These are phyloP conservation scores for Cephus sareptanus DNA, from an alignment of 2,888 invertebrate genomes.

Conservation along the genomic window DNA sequence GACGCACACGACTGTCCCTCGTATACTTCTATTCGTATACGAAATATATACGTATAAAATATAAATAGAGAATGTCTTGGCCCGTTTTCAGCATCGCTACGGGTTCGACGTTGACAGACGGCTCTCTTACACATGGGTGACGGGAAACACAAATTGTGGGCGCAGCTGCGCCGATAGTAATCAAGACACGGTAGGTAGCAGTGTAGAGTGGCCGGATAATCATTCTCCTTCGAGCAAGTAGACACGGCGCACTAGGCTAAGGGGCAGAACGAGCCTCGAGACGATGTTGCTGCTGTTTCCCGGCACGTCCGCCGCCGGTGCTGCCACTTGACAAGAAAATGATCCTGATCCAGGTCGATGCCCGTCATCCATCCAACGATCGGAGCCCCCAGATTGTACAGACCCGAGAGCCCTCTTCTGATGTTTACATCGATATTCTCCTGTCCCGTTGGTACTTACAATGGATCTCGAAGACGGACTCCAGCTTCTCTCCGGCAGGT, in stretches of 20 bases:
- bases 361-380: conserved; percentile 14
- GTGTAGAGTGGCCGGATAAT: conserved; percentile 49
- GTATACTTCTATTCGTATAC: conserved; percentile 16
- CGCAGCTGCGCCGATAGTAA: conserved; percentile 63
- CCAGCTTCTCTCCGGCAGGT: conserved; percentile 10
- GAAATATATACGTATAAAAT: no score
- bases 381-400: conserved; percentile 17
- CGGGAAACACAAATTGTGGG: conserved; percentile 58
- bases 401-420: conserved; percentile 10
- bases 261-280: conserved; percentile 13
- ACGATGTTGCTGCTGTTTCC: conserved; percentile 28
- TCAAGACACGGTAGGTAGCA: conserved; percentile 58
- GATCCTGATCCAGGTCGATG: conserved; percentile 20
- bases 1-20: conserved; percentile 10
- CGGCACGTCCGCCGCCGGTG: not conserved
- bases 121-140: conserved; percentile 58
- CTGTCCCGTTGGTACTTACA: conserved; percentile 19
- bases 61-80: conserved; percentile 13
- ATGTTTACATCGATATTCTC: conserved; percentile 24
- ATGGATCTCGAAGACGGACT: conserved; percentile 5
- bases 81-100: conserved; percentile 39
- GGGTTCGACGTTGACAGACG: conserved; percentile 61
- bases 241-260: conserved; percentile 16
- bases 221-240: conserved; percentile 40
- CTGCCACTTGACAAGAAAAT: not conserved